Base-by-base conservation (phyloP, 2,888 invertebrate species). In the Plebejus anna region DNA sequence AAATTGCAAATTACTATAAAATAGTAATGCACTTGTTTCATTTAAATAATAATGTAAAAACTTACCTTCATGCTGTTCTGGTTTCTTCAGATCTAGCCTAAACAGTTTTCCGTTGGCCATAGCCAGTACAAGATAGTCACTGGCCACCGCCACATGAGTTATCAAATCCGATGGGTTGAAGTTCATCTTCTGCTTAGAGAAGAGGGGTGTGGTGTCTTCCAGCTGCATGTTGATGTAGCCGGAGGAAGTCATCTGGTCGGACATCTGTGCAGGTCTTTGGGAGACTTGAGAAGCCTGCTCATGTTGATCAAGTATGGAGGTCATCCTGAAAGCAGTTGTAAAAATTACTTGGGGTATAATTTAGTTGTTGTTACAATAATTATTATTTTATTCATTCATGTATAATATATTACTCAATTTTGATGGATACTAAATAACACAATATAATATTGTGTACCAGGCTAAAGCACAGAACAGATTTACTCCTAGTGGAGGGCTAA, bases 271-370 rank as follows among this genome's bases (percentile, higher is more conserved):
- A n/a, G 86, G 83, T 2, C 89, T 86, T 80, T 91, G 89, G 2
- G 90, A 89, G 72, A 88, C 88, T 82, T 96, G 96, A 22, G 96
- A 96, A n/a, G 96, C 96, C 88, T 96, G 96, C 87, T 97, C 97
- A 87, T 96, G 97, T 90, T 98, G 97, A 89, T 97, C 97, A 80
- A 97, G 95, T 87, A 97, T 96, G 36, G 97, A 97, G 83, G 97
- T 96, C 97, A 97, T 97, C 78, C 81, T 87, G 66, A 32, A 36
- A 72, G 13, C 6, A 13, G 28, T 2, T 2, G 22, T 61, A 11
- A 28, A 59, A 2, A 6, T 61, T 9, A 28, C 28, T 22, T n/a
- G 57, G 6, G n/a, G n/a, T n/a, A 16, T 55, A 55, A 55, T 55
- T 4, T 16, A 55, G 13, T 16, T 1, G 55, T 55, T 5, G 4